These are phyloP conservation scores for Oncorhynchus nerka DNA, from an alignment of 2,113 vertebrate species.

Conservation along the genomic window DNA sequence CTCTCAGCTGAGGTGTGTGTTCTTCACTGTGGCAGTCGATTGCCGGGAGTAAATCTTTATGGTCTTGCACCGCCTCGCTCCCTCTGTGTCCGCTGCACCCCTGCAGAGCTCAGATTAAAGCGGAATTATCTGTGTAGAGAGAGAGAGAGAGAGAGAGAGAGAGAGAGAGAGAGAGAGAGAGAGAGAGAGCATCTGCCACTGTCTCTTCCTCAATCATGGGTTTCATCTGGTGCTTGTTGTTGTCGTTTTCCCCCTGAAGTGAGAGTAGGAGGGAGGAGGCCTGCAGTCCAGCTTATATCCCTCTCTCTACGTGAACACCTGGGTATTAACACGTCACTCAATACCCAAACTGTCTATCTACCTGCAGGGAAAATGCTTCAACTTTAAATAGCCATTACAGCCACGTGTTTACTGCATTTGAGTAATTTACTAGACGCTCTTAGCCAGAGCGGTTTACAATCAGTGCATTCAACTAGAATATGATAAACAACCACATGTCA, in stretches of 20 bases:
- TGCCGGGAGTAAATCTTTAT: slow-evolving; percentile 48
- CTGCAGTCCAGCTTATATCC: slow-evolving; percentile 18
- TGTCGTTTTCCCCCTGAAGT: slow-evolving; percentile 30
- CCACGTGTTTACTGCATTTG: no score
- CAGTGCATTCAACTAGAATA: no score
- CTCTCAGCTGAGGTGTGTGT: slow-evolving; percentile 20
- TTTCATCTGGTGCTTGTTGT: slow-evolving; percentile 51
- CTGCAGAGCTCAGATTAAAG: slow-evolving; percentile 70
- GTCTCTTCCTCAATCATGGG: slow-evolving; percentile 51
- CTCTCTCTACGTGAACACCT: not conserved
- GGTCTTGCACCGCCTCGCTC: slow-evolving; percentile 10
- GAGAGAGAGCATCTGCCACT: slow-evolving; percentile 5
- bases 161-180: no score
- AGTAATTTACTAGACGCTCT: no score
- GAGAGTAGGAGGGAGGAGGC: slow-evolving; percentile 10
- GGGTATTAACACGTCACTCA: no score
- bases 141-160: no score
- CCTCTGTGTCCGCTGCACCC: slow-evolving; percentile 26
- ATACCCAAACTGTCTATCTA: no score
- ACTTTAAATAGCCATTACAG: no score
- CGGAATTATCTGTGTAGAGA: slow-evolving; percentile 50
- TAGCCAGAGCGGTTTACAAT: no score
- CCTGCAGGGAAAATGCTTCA: no score
- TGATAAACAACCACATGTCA: no score
- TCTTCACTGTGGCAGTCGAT: slow-evolving; percentile 41